These are phyloP conservation scores for Malacoraja senta DNA, from an alignment of 2,797 vertebrate genomes.

Conservation along the genomic window DNA sequence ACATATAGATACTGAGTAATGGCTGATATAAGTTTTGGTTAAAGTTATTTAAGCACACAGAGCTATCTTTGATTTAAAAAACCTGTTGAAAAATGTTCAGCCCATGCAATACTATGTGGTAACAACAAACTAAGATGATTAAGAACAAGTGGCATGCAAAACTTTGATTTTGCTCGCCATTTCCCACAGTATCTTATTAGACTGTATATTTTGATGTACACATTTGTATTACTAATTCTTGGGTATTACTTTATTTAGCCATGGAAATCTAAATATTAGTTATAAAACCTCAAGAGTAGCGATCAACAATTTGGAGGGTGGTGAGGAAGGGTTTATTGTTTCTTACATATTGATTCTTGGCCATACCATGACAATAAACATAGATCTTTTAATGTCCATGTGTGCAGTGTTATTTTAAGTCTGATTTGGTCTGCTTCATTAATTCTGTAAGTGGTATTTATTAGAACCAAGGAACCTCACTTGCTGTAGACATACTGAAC, in stretches of 20 bases:
- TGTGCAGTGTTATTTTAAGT: neutral
- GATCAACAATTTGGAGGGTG: too few species aligned
- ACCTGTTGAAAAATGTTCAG: neutral
- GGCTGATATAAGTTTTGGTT: neutral
- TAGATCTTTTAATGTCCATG: neutral
- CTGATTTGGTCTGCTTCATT: neutral
- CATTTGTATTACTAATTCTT: neutral
- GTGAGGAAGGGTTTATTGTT: neutral
- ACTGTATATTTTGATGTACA: neutral
- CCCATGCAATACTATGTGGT: neutral
- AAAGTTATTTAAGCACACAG: neutral
- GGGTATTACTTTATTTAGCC: neutral
- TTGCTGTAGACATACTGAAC: neutral
- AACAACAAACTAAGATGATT: neutral
- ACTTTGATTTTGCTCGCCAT: neutral
- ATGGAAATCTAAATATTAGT: neutral
- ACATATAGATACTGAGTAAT: neutral
- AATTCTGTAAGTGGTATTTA: neutral
- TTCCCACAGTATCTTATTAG: neutral
- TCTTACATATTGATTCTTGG: neutral
- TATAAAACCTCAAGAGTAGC: neutral
- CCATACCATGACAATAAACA: neutral
- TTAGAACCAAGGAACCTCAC: neutral
- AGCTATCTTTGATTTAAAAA: conserved; percentile 13
- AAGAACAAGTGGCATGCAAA: neutral